Base-by-base conservation (phyloP, 2,888 invertebrate genomes). In the Eueremaeus valkanovi region DNA sequence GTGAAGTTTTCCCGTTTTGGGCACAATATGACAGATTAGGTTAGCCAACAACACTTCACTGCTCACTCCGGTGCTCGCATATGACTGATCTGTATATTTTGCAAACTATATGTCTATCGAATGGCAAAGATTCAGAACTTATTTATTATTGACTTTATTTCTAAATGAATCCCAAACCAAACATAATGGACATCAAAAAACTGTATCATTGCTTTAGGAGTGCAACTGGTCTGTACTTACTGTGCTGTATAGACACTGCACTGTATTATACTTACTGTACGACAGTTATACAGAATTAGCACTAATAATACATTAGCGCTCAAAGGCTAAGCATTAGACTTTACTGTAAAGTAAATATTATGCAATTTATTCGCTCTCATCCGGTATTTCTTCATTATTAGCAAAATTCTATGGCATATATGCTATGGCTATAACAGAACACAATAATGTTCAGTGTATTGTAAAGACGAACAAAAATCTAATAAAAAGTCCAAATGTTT, bases 351-450 rank as follows among this genome's bases (percentile, higher is more conserved):
- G 63, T 63, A 63, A 63, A 63, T 63, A 63, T 63, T 63, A 63
- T 63, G 33, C 63, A 36, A 63, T 63, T n/a, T 33, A 63, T 36
- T n/a, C n/a, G 18, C 33, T 63, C 63, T 36, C 16, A 33, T 63
- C 63, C 63, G 63, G 63, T 63, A 36, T 63, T 55, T 63, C 63
- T 63, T 63, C 63, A 63, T 63, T 63, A 63, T 63, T 33, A 63
- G 33, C 11, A 13, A 18, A 63, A 63, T n/a, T 18, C 33, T 63
- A 63, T 63, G 9, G 13, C 36, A 63, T 29, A 16, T 45, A 36
- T 36, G n/a, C n/a, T n/a, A n/a, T 36, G 36, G 11, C 5, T 36
- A 36, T 36, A n/a, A n/a, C n/a, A n/a, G n/a, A n/a, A n/a, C n/a
- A n/a, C n/a, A n/a, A n/a, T n/a, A n/a, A n/a, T n/a, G n/a, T n/a